Evolutionary conservation across 2,888 invertebrate genomes (phyloP).

Genomic region (Junonia oenone): DNA sequence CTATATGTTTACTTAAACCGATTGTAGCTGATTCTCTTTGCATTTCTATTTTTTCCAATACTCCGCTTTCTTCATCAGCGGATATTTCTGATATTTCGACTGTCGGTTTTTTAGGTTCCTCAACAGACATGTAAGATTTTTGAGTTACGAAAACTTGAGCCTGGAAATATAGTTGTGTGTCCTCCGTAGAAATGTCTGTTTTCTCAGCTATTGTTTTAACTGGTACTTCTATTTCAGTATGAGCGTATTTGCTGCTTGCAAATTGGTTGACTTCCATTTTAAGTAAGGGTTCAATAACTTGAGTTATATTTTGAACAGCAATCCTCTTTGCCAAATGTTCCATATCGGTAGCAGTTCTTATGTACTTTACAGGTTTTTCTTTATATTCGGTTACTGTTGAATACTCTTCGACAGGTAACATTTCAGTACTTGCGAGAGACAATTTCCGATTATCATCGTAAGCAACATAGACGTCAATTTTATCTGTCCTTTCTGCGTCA

Average conservation of each 20-base stretch:
- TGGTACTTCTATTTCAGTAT: constrained; percentile 22
- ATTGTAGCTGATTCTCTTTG: constrained; percentile 10
- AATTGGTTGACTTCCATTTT: constrained; percentile 17
- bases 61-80: constrained; percentile 30
- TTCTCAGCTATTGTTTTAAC: constrained; percentile 33
- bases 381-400: constrained; percentile 18
- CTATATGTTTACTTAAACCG: constrained; percentile 21
- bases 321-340: constrained; percentile 26
- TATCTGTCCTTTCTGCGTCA: constrained; percentile 3
- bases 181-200: constrained; percentile 28
- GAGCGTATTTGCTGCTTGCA: constrained; percentile 16
- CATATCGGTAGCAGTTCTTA: constrained; percentile 18
- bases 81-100: constrained; percentile 28
- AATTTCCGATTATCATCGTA: constrained; percentile 1
- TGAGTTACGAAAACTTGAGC: constrained; percentile 6
- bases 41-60: constrained; percentile 31
- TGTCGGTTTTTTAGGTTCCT: constrained; percentile 15
- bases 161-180: constrained; percentile 19
- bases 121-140: constrained; percentile 12
- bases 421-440: constrained; percentile 9
- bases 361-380: constrained; percentile 3
- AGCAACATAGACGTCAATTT: background rate
- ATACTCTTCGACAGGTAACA: constrained; percentile 28
- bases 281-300: constrained; percentile 26
- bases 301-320: constrained; percentile 28